Percentiles rank a stretch among this genome's conserved stretches.
Conservation (phyloP, 2,888 invertebrate species). For the Lysandra bellargus region DNA sequence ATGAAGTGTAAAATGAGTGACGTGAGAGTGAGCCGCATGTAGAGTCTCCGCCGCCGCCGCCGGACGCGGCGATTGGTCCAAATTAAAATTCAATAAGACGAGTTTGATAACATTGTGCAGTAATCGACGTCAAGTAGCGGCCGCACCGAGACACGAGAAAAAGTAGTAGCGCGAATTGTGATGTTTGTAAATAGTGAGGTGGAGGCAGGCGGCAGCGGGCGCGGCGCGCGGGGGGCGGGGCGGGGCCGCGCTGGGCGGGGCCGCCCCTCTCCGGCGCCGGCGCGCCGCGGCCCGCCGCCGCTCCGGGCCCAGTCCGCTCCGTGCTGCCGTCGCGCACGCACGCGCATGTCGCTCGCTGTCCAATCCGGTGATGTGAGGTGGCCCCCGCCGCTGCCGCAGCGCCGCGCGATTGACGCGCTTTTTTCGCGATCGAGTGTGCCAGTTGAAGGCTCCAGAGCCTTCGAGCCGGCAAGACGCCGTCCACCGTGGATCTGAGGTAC, state of each 20-base stretch:
- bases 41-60: neutral
- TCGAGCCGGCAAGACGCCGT: slow-evolving; percentile 84
- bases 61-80: slow-evolving; percentile 7
- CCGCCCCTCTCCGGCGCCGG: slow-evolving; percentile 60
- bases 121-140: slow-evolving; percentile 31
- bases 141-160: slow-evolving; percentile 35
- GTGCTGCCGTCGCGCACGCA: slow-evolving; percentile 81
- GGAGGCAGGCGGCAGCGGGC: slow-evolving; percentile 39
- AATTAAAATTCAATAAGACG: slow-evolving; percentile 31
- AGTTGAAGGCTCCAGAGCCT: slow-evolving; percentile 78
- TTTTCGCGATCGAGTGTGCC: slow-evolving; percentile 72
- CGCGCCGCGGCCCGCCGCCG: slow-evolving; percentile 65
- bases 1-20: neutral
- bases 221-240: slow-evolving; percentile 40
- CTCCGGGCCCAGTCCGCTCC: slow-evolving; percentile 69
- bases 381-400: slow-evolving; percentile 76
- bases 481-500: slow-evolving; percentile 82
- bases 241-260: slow-evolving; percentile 61
- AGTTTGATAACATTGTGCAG: slow-evolving; percentile 32
- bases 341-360: slow-evolving; percentile 81
- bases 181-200: slow-evolving; percentile 49
- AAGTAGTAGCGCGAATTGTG: slow-evolving; percentile 40
- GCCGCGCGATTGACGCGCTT: slow-evolving; percentile 73
- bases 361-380: slow-evolving; percentile 76
- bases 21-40: neutral